phyloP scores from a whole-genome alignment of 1,140 invertebrate species.

The honey bee (Apis mellifera) region DNA sequence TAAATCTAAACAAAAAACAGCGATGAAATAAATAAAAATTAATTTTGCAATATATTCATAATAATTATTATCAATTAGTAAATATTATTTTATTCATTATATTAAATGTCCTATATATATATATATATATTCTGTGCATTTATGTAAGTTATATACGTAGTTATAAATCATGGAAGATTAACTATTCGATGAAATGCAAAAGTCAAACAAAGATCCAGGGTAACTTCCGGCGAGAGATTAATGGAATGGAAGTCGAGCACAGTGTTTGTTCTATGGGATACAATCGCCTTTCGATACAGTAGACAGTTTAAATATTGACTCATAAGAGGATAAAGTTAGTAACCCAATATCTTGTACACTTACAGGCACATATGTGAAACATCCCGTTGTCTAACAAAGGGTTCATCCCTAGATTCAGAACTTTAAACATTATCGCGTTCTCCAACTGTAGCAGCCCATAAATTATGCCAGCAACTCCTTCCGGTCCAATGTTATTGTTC shows the following conservation, averaged over 20 bases:
- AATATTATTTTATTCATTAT: background rate
- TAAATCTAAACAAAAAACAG: too few species aligned
- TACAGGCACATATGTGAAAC: constrained; percentile 71
- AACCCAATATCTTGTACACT: constrained; percentile 41
- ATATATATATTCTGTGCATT: too few species aligned
- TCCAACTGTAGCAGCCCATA: constrained; percentile 65
- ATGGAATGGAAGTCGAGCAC: background rate
- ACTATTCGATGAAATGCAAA: background rate
- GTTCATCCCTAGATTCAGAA: constrained; percentile 74
- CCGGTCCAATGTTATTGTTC: constrained; percentile 75
- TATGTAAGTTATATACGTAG: too few species aligned
- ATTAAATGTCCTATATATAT: too few species aligned
- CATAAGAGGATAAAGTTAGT: background rate
- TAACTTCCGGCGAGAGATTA: constrained; percentile 8
- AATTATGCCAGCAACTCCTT: constrained; percentile 71
- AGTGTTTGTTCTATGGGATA: constrained; percentile 6
- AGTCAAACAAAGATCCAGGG: background rate
- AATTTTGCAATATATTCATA: background rate
- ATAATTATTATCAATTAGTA: background rate
- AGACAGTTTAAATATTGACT: constrained; percentile 23
- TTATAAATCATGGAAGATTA: background rate
- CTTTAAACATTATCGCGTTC: constrained; percentile 49
- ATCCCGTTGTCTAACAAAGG: constrained; percentile 69
- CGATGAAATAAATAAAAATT: too few species aligned
- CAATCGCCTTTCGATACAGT: constrained; percentile 12